Conservation (phyloP, 2,113 vertebrate species). For the Phrynocephalus versicolor region DNA sequence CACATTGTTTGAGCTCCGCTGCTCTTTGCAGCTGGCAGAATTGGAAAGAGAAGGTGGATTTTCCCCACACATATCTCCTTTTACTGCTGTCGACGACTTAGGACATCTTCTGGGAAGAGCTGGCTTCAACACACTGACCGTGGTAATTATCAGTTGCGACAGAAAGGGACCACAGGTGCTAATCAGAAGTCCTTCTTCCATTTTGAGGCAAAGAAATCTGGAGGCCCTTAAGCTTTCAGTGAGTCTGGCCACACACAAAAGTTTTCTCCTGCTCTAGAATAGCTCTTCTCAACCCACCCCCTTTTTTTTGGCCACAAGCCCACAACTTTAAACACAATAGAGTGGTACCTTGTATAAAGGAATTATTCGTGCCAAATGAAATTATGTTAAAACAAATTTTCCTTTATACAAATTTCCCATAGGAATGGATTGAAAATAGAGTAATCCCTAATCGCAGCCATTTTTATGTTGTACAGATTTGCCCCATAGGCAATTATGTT, state of each 20-base stretch:
- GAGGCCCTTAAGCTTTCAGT: neutral
- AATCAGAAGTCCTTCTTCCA: accelerated
- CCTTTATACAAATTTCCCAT: no score
- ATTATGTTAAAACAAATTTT: no score
- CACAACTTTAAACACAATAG: no score
- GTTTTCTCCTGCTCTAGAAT: neutral
- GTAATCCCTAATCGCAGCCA: no score
- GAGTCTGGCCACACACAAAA: neutral
- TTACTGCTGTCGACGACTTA: slow-evolving; percentile 87
- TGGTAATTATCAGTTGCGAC: slow-evolving; percentile 76
- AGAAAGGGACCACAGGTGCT: neutral
- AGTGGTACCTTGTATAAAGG: no score
- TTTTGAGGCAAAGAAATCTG: neutral
- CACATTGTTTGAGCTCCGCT: slow-evolving; percentile 92
- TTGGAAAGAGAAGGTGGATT: slow-evolving; percentile 93
- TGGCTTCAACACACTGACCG: slow-evolving; percentile 92
- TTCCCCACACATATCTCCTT: slow-evolving; percentile 89
- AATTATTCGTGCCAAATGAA: no score
- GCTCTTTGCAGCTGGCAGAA: slow-evolving; percentile 92
- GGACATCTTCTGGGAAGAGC: slow-evolving; percentile 89
- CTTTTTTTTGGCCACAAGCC: no score
- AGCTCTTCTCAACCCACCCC: no score
- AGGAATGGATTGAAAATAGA: no score
- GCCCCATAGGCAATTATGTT: no score
- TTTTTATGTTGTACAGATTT: no score